phyloP scores from a whole-genome alignment of 2,888 invertebrate species.

The Tipula lateralis region DNA sequence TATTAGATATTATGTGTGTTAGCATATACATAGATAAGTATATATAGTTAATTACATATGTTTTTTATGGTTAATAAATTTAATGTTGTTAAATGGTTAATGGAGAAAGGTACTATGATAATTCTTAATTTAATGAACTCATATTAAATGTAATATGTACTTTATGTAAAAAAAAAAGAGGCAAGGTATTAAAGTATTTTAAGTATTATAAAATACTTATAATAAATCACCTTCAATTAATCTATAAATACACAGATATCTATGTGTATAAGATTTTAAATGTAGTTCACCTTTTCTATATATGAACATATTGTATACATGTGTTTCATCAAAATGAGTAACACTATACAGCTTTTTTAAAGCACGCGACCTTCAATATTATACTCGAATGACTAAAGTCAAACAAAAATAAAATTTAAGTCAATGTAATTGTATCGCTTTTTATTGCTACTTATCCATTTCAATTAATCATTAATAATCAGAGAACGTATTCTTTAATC shows the following conservation, averaged over 20 bases:
- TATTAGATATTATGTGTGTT: not conserved
- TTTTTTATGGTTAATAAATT: not conserved
- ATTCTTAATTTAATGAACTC: not conserved
- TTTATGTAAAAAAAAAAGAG: not conserved
- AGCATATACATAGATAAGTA: not conserved
- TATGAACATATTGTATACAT: too few species aligned
- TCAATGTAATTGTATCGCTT: not conserved
- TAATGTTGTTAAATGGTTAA: not conserved
- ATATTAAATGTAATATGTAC: not conserved
- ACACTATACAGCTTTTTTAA: not conserved
- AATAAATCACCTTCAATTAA: not conserved
- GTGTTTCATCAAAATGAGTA: not conserved
- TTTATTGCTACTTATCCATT: too few species aligned
- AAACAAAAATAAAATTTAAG: not conserved
- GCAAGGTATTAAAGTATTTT: not conserved
- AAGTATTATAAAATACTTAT: not conserved
- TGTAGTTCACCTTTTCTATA: conserved; percentile 6
- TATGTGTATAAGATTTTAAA: not conserved
- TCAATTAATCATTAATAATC: too few species aligned
- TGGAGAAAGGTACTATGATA: conserved; percentile 11
- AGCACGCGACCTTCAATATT: not conserved
- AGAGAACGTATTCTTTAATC: too few species aligned
- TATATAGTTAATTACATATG: not conserved
- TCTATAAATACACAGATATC: not conserved
- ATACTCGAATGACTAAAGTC: too few species aligned